Base-by-base conservation (phyloP, 2,797 vertebrate species). In the Delichon dasypus region DNA sequence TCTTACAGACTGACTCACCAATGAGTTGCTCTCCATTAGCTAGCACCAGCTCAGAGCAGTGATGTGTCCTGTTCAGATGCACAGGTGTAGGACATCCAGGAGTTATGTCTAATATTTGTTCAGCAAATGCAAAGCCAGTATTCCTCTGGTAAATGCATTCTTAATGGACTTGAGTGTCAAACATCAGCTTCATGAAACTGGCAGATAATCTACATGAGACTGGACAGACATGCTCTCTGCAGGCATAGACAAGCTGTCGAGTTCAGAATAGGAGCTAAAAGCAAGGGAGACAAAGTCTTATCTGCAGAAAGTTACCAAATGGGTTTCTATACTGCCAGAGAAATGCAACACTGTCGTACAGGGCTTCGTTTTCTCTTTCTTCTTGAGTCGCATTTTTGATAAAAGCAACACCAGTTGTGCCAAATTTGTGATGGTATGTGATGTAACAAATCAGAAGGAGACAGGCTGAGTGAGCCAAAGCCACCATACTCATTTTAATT, bases 401-500 rank as follows among this genome's bases (percentile, higher is more conserved):
- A 79, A 90, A 67, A 92, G 32, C 4, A 1, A 5, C 0, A 0
- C 45, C 84, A 29, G 72, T 74, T 93, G 65, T 94, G 76, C 84
- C 68, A 29, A 79, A 94, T 96, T 94, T 91, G 95, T 96, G 92
- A 85, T 3, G 58, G 84, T 88, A 27, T 70, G 25, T 88, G 82
- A 88, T 89, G 42, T 85, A 90, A 93, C 75, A 89, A 94, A 96
- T 96, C 94, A 93, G 87, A 78, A 88, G 62, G 90, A 94, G 90
- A 82, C 93, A 74, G 93, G 77, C 75, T 91, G 82, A 96, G 82
- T 0, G 7, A 96, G 89, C 89, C 83, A 66, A 97, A 94, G 48
- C 91, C 91, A 85, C 94, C 93, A 82, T 76, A 65, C 89, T 96
- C 94, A 74, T 97, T 98, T 97, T 96, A 96, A 97, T 97, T 97